Evolutionary conservation across 2,888 invertebrate species (phyloP).

Genomic region (Erebia epiphron): DNA sequence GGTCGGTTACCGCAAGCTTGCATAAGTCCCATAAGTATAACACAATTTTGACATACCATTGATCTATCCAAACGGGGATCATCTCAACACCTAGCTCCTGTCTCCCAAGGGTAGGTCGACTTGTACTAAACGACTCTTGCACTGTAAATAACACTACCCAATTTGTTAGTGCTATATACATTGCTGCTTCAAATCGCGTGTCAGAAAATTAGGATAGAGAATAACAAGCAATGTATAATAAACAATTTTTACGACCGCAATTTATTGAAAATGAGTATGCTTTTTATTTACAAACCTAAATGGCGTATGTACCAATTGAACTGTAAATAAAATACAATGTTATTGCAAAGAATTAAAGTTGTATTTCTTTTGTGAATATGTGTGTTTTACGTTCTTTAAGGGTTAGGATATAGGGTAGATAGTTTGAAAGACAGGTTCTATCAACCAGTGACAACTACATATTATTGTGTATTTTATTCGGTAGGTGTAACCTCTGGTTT

Average conservation of each 20-base stretch:
- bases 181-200: slow-evolving; percentile 26
- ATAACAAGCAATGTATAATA: slow-evolving; percentile 43
- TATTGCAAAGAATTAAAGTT: slow-evolving; percentile 14
- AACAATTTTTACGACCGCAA: slow-evolving; percentile 2
- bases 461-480: slow-evolving; percentile 79
- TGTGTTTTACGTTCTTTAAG: slow-evolving; percentile 24
- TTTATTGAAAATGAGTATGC: slow-evolving; percentile 18
- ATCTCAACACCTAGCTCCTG: slow-evolving; percentile 71
- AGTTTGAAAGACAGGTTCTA: slow-evolving; percentile 80
- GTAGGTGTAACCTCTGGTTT: slow-evolving; percentile 70
- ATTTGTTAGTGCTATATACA: slow-evolving; percentile 31
- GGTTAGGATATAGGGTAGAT: slow-evolving; percentile 52
- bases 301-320: slow-evolving; percentile 34
- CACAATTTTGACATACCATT: slow-evolving; percentile 79
- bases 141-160: slow-evolving; percentile 3
- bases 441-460: slow-evolving; percentile 80
- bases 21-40: slow-evolving; percentile 76
- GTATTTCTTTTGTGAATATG: slow-evolving; percentile 5
- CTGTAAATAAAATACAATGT: slow-evolving; percentile 25
- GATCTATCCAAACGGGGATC: slow-evolving; percentile 72
- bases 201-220: background rate
- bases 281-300: slow-evolving; percentile 32
- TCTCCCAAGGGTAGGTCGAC: slow-evolving; percentile 55
- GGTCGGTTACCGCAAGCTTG: slow-evolving; percentile 61
- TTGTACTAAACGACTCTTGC: slow-evolving; percentile 49